These are phyloP conservation scores for Trochalopteron elliotii DNA, from an alignment of 2,113 vertebrate genomes.

Conservation along the genomic window DNA sequence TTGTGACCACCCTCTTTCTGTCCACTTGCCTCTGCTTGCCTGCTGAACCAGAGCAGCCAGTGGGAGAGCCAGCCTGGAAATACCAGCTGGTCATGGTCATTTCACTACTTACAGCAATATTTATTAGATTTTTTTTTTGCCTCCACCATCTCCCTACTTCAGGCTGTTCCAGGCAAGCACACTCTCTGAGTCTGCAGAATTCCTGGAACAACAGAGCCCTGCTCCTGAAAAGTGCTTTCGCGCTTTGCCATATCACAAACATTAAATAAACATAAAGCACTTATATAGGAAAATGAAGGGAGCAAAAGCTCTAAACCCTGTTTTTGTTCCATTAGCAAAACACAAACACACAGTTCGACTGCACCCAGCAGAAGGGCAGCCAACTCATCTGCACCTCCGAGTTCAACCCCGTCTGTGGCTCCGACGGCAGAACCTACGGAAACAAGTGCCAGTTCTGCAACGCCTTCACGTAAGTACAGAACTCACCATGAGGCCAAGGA, in stretches of 20 bases:
- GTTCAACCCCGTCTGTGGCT: constrained; percentile 47
- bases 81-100: background rate
- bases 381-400: background rate
- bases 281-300: background rate
- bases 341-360: background rate
- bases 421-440: constrained; percentile 58
- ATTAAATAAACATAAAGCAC: background rate
- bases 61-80: background rate
- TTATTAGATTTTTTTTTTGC: background rate
- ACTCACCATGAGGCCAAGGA: accelerated
- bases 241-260: background rate
- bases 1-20: background rate
- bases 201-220: background rate
- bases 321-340: background rate
- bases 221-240: background rate
- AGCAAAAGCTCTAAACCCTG: background rate
- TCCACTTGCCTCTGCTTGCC: background rate
- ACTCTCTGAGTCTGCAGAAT: background rate
- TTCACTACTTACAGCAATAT: background rate
- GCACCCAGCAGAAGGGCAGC: accelerated
- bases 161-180: background rate
- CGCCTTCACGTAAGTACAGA: background rate
- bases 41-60: background rate
- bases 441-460: constrained; percentile 55
- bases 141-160: background rate